Percentiles rank a stretch among this genome's conserved stretches.
Evolutionary conservation across 2,113 vertebrate species (phyloP).

Genomic region (Cnemophilus loriae): DNA sequence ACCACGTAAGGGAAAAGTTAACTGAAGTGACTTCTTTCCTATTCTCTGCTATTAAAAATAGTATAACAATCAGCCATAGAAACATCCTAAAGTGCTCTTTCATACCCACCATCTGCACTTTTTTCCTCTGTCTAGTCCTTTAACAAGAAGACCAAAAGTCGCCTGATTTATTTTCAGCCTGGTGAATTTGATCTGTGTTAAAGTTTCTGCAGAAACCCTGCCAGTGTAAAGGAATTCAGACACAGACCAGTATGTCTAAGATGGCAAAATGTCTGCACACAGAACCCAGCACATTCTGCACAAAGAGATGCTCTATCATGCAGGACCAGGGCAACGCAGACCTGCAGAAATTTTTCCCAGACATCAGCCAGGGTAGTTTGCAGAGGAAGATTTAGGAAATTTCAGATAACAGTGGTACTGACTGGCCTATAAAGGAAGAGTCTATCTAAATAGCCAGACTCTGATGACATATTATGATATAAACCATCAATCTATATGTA

Average conservation of each 20-base stretch:
- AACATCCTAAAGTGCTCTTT: neutral
- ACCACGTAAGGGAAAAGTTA: neutral
- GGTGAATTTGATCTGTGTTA: neutral
- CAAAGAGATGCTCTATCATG: neutral
- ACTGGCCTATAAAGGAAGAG: neutral
- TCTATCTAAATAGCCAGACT: neutral
- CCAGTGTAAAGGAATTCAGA: neutral
- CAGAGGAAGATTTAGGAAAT: neutral
- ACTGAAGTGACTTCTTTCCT: neutral
- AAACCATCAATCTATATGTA: neutral
- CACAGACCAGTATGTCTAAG: fast-evolving
- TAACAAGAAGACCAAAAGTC: neutral
- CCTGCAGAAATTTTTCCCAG: neutral
- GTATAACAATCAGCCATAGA: fast-evolving
- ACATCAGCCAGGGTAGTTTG: neutral
- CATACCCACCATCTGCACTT: neutral
- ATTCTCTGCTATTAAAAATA: neutral
- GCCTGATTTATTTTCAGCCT: neutral
- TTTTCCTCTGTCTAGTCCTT: neutral
- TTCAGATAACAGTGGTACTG: neutral
- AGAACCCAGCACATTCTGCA: neutral
- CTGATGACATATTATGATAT: neutral
- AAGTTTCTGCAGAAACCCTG: neutral
- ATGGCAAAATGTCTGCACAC: neutral
- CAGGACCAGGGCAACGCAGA: neutral